A percentile compares a stretch with the other conserved stretches of the same genome.
phyloP scores from a whole-genome alignment of 2,888 invertebrate species.

The Emmelina monodactyla region DNA sequence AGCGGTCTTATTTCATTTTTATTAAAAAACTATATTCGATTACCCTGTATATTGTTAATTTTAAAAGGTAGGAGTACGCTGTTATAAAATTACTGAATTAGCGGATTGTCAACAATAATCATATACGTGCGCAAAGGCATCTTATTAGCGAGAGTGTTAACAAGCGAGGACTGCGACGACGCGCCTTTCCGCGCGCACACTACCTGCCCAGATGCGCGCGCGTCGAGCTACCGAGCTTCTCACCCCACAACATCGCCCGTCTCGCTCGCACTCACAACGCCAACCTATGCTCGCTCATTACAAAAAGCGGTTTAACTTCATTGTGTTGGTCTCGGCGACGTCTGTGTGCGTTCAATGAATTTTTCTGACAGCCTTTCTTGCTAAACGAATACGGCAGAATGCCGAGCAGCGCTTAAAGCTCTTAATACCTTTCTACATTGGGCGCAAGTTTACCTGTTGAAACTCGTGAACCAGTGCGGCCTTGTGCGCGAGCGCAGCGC shows the following conservation, averaged over 20 bases:
- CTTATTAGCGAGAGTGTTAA: conserved; percentile 52
- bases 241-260: conserved; percentile 46
- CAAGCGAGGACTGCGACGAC: conserved; percentile 54
- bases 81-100: conserved; percentile 22
- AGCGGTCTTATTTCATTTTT: too few species aligned
- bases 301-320: conserved; percentile 59
- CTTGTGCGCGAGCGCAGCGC: conserved; percentile 68
- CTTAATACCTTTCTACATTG: conserved; percentile 38
- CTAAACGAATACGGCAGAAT: conserved; percentile 35
- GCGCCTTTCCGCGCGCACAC: conserved; percentile 34
- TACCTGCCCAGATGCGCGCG: conserved; percentile 61
- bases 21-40: too few species aligned
- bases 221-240: conserved; percentile 48
- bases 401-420: conserved; percentile 32
- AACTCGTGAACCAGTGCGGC: conserved; percentile 68
- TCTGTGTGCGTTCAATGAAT: conserved; percentile 48
- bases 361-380: conserved; percentile 55
- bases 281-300: conserved; percentile 46
- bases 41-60: too few species aligned
- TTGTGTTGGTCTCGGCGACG: conserved; percentile 29
- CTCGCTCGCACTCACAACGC: conserved; percentile 39
- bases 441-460: conserved; percentile 64
- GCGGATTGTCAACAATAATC: conserved; percentile 35
- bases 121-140: conserved; percentile 43
- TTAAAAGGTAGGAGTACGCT: too few species aligned